phyloP scores from a whole-genome alignment of 2,113 vertebrate genomes.

The Hemibagrus wyckioides region DNA sequence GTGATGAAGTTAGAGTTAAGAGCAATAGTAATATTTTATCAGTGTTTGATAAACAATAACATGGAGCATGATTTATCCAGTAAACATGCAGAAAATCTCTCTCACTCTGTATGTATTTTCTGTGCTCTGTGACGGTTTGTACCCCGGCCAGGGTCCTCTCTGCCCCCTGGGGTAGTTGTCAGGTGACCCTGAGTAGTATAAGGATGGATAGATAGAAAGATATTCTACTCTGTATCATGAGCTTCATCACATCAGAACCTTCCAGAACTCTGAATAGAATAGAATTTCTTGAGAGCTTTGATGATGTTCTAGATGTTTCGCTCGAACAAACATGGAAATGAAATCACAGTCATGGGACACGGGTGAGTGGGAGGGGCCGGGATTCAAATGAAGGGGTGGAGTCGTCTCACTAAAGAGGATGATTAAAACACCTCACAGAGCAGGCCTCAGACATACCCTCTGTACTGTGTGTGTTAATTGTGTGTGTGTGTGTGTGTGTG shows the following conservation, averaged over 20 bases:
- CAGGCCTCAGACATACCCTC: background rate
- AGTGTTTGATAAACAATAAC: background rate
- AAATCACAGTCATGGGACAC: background rate
- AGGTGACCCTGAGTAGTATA: too few species aligned
- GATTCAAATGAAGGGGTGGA: background rate
- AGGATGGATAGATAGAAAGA: too few species aligned
- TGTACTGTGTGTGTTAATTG: constrained; percentile 18
- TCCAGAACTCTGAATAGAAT: background rate
- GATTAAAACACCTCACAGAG: background rate
- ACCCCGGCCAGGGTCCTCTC: too few species aligned
- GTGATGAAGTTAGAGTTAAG: background rate
- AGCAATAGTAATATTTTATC: background rate
- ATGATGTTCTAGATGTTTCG: too few species aligned
- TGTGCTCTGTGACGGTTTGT: too few species aligned
- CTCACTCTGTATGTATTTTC: too few species aligned
- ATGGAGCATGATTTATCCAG: background rate
- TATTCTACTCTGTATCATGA: background rate
- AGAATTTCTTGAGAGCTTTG: too few species aligned
- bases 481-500: constrained; percentile 44
- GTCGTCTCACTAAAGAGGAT: background rate
- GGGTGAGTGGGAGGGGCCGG: background rate
- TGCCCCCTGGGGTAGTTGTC: too few species aligned
- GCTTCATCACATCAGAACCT: background rate
- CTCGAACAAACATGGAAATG: background rate
- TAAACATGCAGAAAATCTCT: too few species aligned